phyloP scores from a whole-genome alignment of 2,797 vertebrate species.

The Poeciliopsis infans region DNA sequence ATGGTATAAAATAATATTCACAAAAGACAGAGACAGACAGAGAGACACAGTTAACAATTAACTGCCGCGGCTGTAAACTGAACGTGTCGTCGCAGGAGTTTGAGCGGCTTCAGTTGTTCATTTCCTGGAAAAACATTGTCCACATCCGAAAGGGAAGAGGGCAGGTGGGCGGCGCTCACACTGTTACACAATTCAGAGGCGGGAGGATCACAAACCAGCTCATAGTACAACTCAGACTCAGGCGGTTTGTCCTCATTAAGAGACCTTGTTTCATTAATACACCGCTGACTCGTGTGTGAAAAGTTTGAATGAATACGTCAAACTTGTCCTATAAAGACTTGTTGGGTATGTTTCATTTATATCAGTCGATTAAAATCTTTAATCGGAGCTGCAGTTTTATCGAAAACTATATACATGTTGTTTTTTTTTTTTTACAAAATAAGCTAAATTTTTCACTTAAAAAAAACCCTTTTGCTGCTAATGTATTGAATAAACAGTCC shows the following conservation, averaged over 20 bases:
- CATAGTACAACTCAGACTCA: neutral
- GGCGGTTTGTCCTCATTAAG: neutral
- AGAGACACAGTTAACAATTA: neutral
- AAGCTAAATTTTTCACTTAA: no score
- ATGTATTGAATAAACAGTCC: no score
- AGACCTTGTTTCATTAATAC: neutral
- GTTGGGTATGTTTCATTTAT: no score
- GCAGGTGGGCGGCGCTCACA: conserved; percentile 26
- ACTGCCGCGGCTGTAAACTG: neutral
- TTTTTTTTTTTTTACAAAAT: no score
- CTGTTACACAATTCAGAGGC: conserved; percentile 25
- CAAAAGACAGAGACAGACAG: neutral
- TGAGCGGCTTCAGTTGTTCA: neutral
- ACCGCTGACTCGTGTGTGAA: neutral
- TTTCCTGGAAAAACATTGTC: conserved; percentile 24
- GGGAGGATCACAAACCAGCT: neutral
- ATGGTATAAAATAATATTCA: conserved; percentile 12
- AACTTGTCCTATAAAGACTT: neutral
- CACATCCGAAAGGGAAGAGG: conserved; percentile 8
- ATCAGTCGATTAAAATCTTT: no score
- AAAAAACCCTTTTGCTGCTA: no score
- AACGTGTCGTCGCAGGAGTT: neutral
- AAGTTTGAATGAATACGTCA: neutral
- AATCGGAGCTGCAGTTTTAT: no score
- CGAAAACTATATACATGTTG: no score